Base-by-base conservation (phyloP, 2,888 invertebrate species). In the Isotomurus palustris region DNA sequence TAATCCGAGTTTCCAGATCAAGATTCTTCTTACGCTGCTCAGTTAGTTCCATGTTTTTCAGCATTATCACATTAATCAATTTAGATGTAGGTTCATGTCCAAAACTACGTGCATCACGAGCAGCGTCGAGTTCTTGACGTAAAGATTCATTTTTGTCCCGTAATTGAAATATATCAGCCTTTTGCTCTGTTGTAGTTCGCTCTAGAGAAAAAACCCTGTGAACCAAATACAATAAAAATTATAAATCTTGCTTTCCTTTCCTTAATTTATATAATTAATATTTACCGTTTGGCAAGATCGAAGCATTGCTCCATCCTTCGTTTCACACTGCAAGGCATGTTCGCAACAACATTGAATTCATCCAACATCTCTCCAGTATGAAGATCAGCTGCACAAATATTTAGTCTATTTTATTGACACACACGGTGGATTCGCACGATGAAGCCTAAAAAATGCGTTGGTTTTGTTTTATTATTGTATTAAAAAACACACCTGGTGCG, bases 121-220 rank as follows among this genome's bases (percentile, higher is more conserved):
- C 14, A 22, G 43, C 45, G 8, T 43, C 51, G 3, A 55, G 28
- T 51, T 59, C 59, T 22, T 29, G 38, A 2, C 24, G 25, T 24
- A 55, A 35, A 21, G 5, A 14, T 12, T 43, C 25, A 17, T 51
- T 50, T 8, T 28, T 17, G 36, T 60, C 53, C 22, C 60, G 43
- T 6, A 29, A 12, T 3, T 19, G 2, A 38, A 47, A 60, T 12
- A 60, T 12, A 6, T 51, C 44, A 24, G 22, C 21, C 29, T 60
- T 60, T 22, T 50, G 45, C n/a, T 60, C 56, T 2, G 32, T 35
- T 25, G 17, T 12, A 14, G 12, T 14, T 3, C 22, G 19, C 22
- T 56, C 56, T 32, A 56, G 36, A 40, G 43, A 50, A 29, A 56
- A n/a, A 8, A 56, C 44, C 14, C 56, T 56, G 25, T 12, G 32